Conservation (phyloP, 1,140 invertebrate species). For the Megathymus violae region DNA sequence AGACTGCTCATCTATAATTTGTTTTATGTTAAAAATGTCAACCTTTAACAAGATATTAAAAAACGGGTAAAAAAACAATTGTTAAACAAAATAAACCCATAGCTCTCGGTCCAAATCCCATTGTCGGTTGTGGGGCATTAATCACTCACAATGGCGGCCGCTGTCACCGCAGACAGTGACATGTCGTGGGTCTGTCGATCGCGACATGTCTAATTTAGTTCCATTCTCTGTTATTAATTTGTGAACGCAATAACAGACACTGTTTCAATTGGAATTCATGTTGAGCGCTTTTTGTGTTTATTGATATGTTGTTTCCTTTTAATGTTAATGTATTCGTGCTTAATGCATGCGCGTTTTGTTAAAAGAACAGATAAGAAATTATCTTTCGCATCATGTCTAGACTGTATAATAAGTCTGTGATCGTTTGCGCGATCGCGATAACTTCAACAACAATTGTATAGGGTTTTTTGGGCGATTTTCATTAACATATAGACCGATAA, state of each 20-base stretch:
- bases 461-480: too few relatives aligned
- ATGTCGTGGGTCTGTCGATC: constrained; percentile 38
- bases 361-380: too few relatives aligned
- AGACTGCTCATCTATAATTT: too few relatives aligned
- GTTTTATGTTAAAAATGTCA: too few relatives aligned
- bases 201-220: constrained; percentile 43
- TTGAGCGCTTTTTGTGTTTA: neutral
- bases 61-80: too few relatives aligned
- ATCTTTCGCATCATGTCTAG: too few relatives aligned
- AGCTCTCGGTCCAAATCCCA: constrained; percentile 6
- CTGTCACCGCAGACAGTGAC: constrained; percentile 39
- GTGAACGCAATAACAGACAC: constrained; percentile 21
- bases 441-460: too few relatives aligned
- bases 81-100: too few relatives aligned
- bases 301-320: neutral
- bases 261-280: constrained; percentile 11
- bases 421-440: too few relatives aligned
- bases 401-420: too few relatives aligned
- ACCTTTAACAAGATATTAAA: neutral
- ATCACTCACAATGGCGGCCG: constrained; percentile 34
- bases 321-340: neutral
- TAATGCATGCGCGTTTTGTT: too few relatives aligned
- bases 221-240: constrained; percentile 34
- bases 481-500: too few relatives aligned
- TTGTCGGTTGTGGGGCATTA: constrained; percentile 33